Percentiles rank a stretch among this genome's conserved stretches.
phyloP scores from a whole-genome alignment of 2,113 vertebrate species.

The Micromys minutus region DNA sequence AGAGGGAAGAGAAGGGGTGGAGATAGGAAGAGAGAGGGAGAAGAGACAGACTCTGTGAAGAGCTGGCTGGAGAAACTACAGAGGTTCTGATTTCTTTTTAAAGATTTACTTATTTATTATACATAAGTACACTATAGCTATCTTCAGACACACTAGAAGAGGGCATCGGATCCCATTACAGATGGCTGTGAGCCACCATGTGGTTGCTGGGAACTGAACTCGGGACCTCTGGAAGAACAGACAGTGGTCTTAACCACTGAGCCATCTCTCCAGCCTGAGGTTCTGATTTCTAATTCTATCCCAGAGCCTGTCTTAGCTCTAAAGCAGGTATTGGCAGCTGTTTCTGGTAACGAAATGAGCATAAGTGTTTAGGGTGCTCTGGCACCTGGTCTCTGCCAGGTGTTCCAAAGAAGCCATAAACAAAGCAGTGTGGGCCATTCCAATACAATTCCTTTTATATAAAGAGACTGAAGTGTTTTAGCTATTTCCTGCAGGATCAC shows the following conservation, averaged over 20 bases:
- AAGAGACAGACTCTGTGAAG: background rate
- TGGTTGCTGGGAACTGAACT: too few species aligned
- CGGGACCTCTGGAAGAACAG: too few species aligned
- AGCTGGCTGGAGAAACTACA: conserved; percentile 15
- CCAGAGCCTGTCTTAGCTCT: conserved; percentile 13
- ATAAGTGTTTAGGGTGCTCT: background rate
- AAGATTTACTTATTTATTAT: too few species aligned
- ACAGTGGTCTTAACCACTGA: too few species aligned
- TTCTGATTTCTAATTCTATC: conserved; percentile 43
- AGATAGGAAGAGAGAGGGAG: background rate
- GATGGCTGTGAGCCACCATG: too few species aligned
- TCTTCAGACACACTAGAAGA: too few species aligned
- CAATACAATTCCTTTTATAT: conserved; percentile 21
- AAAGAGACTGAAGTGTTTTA: conserved; percentile 6
- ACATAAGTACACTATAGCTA: too few species aligned
- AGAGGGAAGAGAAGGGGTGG: background rate
- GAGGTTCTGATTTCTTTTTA: conserved; percentile 37
- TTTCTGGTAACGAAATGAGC: conserved; percentile 20
- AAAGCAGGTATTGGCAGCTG: background rate
- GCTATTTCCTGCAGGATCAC: background rate
- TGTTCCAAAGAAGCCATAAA: background rate
- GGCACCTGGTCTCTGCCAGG: background rate
- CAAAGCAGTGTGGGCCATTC: background rate
- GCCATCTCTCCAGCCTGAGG: too few species aligned
- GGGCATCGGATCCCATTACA: too few species aligned